Base-by-base conservation (phyloP, 2,113 vertebrate genomes). In the Hepsetus odoe region DNA sequence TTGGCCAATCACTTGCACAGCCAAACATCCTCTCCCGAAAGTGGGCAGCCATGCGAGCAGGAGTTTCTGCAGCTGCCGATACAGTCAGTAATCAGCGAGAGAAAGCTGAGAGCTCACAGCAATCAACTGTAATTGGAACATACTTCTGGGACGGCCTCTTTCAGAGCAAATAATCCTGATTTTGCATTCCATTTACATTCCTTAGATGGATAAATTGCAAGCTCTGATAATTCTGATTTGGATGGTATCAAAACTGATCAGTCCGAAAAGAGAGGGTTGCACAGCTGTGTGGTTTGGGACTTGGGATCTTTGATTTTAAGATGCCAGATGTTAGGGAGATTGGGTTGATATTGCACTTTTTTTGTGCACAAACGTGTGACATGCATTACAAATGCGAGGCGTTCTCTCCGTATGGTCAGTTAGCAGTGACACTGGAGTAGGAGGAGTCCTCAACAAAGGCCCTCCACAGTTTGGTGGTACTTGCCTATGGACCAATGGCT, bases 61-160 rank as follows among this genome's bases (percentile, higher is more conserved):
- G 59, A 62, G 78, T 40, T 59, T 62, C 56, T 80, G 73, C 69
- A 81, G 74, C 82, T 80, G 72, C 79, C 80, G 85, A 81, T 83
- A 83, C 72, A 72, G 74, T 79, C n/a, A 46, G 79, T 73, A 85
- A 85, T 85, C 79, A 85, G 61, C 12, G 18, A 44, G 28, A 73
- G 69, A 66, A 84, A 55, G 87, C 80, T 73, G 72, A 58, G 83
- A 80, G 81, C 87, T 76, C 74, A 69, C 76, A 76, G 83, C 84
- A 92, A 90, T 91, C 89, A 88, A 83, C 12, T 10, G 46, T 87
- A 87, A 89, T 90, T 87, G 77, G 56, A 49, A 55, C 70, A 83
- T 66, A 46, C 79, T 85, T 84, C 75, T 51, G 24, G 64, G 75
- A 80, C 79, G 20, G 51, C 56, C 72, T 40, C 62, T 65, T 58